Base-by-base conservation (phyloP, 2,113 vertebrate species). In the Anguilla japonica region DNA sequence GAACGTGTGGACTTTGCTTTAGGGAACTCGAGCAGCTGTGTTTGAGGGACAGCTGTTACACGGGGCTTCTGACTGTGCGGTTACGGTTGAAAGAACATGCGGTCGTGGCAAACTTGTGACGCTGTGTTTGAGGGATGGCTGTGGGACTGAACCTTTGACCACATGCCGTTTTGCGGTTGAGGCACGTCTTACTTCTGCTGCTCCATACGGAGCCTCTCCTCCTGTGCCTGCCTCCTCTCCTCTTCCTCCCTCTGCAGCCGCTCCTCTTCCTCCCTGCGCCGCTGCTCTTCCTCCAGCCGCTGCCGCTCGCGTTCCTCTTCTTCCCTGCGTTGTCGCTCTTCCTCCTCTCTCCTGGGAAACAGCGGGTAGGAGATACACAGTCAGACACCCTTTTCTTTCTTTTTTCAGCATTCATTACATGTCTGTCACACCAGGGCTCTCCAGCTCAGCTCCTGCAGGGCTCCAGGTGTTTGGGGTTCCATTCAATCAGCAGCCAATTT, bases 191-290 rank as follows among this genome's bases (percentile, higher is more conserved):
- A 99, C 98, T 99, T 99, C 89, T 99, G 98, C 86, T 99, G 98
- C 43, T 99, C 98, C 89, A 99, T 90, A 18, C 98, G 96, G 84
- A 98, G 94, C 34, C 97, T 92, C 88, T 99, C 98, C 83, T 99
- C 98, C 85, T 99, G 98, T 18, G 95, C 91, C 75, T 97, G 96
- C 89, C 96, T 92, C 90, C 96, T 95, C 85, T 99, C 97, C 22
- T 98, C 98, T 60, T 98, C 97, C 83, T 99, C 98, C 88, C 96
- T 94, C 87, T 95, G 95, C 84, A 96, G 92, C 43, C 96, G 93
- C 56, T 99, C 97, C 87, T 98, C 97, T 1, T 99, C 97, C 88
- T 99, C 98, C 53, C 87, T 89, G 88, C 94, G 93, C 18, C 94
- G 96, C 83, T 93, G 96, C 90, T 99, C 98, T 89, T 98, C 98